These are phyloP conservation scores for Psittacula echo DNA, from an alignment of 2,797 vertebrate genomes.

Conservation along the genomic window DNA sequence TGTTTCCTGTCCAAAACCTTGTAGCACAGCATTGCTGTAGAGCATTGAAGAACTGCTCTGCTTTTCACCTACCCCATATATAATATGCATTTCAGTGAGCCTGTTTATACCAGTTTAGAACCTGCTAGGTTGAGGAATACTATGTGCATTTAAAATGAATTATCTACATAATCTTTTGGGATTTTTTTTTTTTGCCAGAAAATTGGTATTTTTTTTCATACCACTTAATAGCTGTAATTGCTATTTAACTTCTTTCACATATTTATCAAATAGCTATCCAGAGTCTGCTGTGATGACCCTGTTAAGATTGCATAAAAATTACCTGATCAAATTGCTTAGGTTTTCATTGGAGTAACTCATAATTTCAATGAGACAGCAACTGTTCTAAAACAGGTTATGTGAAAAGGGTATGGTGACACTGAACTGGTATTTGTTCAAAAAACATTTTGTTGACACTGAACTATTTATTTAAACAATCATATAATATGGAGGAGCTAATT, in stretches of 20 bases:
- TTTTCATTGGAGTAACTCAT: background rate
- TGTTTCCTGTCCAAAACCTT: background rate
- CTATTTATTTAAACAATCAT: background rate
- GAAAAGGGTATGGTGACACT: background rate
- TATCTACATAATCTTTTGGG: background rate
- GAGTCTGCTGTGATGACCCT: background rate
- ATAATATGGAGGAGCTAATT: background rate
- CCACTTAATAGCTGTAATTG: conserved; percentile 13
- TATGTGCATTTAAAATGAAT: conserved; percentile 3
- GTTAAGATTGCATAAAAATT: background rate
- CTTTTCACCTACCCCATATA: background rate
- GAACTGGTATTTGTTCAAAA: background rate
- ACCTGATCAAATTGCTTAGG: background rate
- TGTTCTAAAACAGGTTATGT: background rate
- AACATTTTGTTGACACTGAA: background rate
- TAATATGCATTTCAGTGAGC: background rate
- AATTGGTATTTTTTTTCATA: background rate
- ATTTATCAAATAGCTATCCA: background rate
- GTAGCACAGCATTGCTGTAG: background rate
- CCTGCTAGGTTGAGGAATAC: background rate
- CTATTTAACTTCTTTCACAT: background rate
- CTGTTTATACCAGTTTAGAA: background rate
- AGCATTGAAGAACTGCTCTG: background rate
- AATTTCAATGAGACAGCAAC: background rate
- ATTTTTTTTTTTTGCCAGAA: background rate